Base-by-base conservation (phyloP, 1,140 invertebrate genomes). In the Palaemon carinicauda region DNA sequence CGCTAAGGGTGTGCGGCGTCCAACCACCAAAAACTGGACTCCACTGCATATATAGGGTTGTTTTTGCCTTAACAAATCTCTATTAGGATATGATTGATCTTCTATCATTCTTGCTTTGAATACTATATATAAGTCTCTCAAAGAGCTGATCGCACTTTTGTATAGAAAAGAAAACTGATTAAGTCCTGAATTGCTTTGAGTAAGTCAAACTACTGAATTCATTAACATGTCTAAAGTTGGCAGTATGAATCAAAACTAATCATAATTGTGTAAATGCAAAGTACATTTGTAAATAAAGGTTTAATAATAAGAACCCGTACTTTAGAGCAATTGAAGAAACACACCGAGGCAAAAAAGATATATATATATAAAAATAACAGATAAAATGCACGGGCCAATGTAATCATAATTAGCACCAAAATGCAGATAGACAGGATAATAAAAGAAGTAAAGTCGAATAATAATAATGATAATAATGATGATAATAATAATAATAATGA, bases 351-450 rank as follows among this genome's bases (percentile, higher is more conserved):
- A 86, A 86, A 86, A 85, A 74, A 80, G 77, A 80, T 80, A 80
- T 50, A 80, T 27, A 41, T 41, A 41, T 41, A 41, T 41, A 77
- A 85, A 83, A 80, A 86, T 31, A 86, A 86, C 84, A 86, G 84
- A 86, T 80, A 86, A 86, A 86, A 86, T 86, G 84, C 84, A 86
- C 84, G 84, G 84, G 84, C 84, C 84, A 86, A 80, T 86, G 74
- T 86, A 80, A 73, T 86, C 60, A 86, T 86, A 80, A 80, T 71
- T 71, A 86, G 75, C 84, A 86, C 75, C 84, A 86, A 86, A 86
- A 86, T 86, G 84, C 84, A 86, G 77, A 86, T 86, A 71, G 84
- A 86, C 78, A 86, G 84, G 60, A 80, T 86, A 86, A 86, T 86
- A 52, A 80, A 71, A 86, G 78, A 80, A 79, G 65, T 79, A 71